Evolutionary conservation across 1,140 invertebrate genomes (phyloP).

Genomic region (Drosophila sturtevanti): DNA sequence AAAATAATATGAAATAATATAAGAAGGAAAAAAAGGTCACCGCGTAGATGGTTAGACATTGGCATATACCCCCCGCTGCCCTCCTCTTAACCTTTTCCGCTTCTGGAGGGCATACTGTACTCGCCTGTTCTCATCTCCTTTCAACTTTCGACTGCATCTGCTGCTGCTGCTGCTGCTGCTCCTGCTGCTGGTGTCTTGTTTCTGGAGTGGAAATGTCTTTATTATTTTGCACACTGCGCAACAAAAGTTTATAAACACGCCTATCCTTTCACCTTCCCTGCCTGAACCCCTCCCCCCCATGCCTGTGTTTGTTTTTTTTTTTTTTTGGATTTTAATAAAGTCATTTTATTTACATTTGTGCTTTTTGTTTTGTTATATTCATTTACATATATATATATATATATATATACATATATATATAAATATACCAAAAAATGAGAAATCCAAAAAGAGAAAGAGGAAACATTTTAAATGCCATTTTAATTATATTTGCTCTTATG

Average conservation of each 20-base stretch:
- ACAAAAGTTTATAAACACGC: slow-evolving; percentile 57
- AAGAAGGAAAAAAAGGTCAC: slow-evolving; percentile 48
- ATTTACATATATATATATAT: slow-evolving; percentile 47
- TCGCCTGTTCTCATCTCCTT: slow-evolving; percentile 15
- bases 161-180: slow-evolving; percentile 16
- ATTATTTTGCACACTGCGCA: slow-evolving; percentile 50
- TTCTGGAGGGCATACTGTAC: too few relatives aligned
- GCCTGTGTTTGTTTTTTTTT: slow-evolving; percentile 11
- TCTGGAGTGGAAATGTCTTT: slow-evolving; percentile 44
- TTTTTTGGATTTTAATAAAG: slow-evolving; percentile 66
- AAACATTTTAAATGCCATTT: slow-evolving; percentile 76
- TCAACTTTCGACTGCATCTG: slow-evolving; percentile 16
- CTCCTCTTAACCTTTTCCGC: neutral
- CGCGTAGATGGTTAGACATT: slow-evolving; percentile 42
- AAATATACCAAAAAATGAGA: neutral
- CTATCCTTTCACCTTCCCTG: slow-evolving; percentile 39
- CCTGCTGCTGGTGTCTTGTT: slow-evolving; percentile 22
- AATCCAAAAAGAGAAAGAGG: slow-evolving; percentile 21
- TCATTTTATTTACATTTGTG: slow-evolving; percentile 78
- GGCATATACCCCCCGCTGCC: slow-evolving; percentile 9
- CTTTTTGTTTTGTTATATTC: slow-evolving; percentile 74
- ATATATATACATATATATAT: neutral
- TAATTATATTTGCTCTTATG: slow-evolving; percentile 74
- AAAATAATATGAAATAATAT: slow-evolving; percentile 6
- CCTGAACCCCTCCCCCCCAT: neutral